These are phyloP conservation scores for Corapipo altera DNA, from an alignment of 2,113 vertebrate species.

Conservation along the genomic window DNA sequence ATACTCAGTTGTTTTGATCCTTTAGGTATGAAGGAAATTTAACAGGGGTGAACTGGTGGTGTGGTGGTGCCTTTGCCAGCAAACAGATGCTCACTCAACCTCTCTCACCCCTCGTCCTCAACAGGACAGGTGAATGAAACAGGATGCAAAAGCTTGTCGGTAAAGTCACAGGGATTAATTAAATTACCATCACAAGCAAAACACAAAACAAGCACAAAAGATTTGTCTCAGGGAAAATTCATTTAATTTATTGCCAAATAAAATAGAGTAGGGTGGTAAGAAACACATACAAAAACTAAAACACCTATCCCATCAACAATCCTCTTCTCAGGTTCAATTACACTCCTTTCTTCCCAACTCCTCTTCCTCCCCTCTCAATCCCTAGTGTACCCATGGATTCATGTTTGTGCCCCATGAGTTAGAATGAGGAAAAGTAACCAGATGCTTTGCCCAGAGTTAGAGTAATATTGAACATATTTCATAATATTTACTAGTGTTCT, in stretches of 20 bases:
- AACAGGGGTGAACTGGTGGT: background rate
- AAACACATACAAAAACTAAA: background rate
- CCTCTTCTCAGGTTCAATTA: background rate
- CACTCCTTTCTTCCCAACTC: background rate
- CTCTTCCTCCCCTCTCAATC: background rate
- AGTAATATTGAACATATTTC: background rate
- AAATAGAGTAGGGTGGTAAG: background rate
- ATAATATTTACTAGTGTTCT: background rate
- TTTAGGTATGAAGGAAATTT: background rate
- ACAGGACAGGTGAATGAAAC: background rate
- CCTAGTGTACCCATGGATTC: background rate
- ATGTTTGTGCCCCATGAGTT: background rate
- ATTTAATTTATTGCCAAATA: background rate
- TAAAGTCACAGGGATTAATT: background rate
- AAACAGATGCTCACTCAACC: background rate
- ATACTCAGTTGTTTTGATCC: background rate
- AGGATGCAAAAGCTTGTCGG: background rate
- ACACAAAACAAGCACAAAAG: background rate
- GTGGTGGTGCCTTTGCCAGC: background rate
- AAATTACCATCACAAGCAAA: background rate
- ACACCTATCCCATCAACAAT: background rate
- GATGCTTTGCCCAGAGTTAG: background rate
- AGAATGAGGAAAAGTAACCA: background rate
- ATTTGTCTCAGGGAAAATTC: accelerated
- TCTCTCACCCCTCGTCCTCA: background rate